Conservation (phyloP, 2,888 invertebrate genomes). For the Drosophila monieri region DNA sequence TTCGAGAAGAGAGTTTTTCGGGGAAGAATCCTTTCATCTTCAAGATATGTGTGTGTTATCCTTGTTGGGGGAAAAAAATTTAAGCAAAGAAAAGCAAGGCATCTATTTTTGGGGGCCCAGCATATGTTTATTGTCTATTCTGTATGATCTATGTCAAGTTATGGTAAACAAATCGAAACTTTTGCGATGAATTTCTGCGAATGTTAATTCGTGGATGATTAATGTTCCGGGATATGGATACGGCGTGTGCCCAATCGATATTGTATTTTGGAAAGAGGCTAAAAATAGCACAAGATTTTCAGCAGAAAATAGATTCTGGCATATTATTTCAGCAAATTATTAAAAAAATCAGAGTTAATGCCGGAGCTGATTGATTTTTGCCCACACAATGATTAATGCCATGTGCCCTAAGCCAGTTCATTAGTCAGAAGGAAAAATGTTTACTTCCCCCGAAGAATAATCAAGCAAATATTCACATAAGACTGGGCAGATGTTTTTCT, state of each 20-base stretch:
- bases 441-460: slow-evolving; percentile 12
- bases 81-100: slow-evolving; percentile 1
- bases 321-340: slow-evolving; percentile 56
- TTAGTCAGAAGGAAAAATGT: slow-evolving; percentile 19
- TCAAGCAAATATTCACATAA: slow-evolving; percentile 21
- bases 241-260: slow-evolving; percentile 34
- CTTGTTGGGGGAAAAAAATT: slow-evolving; percentile 12
- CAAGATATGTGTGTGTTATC: not conserved
- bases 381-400: slow-evolving; percentile 28
- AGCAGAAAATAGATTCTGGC: slow-evolving; percentile 66
- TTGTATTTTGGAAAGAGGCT: slow-evolving; percentile 36
- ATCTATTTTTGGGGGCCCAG: slow-evolving; percentile 3
- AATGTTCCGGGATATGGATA: slow-evolving; percentile 20
- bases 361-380: slow-evolving; percentile 48
- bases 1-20: slow-evolving; percentile 27
- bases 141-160: slow-evolving; percentile 40
- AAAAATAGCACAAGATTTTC: slow-evolving; percentile 56
- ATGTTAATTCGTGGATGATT: slow-evolving; percentile 28
- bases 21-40: slow-evolving; percentile 20
- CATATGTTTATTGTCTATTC: slow-evolving; percentile 32
- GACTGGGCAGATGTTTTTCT: slow-evolving; percentile 31
- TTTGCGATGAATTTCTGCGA: slow-evolving; percentile 25
- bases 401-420: slow-evolving; percentile 34
- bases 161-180: slow-evolving; percentile 36
- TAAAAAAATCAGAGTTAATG: slow-evolving; percentile 32